Conservation (phyloP, 2,797 vertebrate genomes). For the Typhlichthys eigenmanni region DNA sequence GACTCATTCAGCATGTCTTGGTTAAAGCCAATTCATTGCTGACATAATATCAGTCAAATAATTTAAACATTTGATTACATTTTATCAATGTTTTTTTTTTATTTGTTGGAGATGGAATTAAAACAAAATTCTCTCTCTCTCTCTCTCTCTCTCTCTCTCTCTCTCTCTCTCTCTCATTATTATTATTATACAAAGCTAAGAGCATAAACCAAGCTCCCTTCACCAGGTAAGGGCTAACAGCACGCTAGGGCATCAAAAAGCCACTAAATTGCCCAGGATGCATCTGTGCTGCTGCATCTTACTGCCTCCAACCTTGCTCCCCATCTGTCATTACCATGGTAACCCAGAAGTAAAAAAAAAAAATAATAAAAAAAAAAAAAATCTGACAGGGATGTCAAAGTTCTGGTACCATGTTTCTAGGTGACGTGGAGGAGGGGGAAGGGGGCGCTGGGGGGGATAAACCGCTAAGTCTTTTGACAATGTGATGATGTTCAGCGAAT, state of each 20-base stretch:
- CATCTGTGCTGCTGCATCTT: constrained; percentile 44
- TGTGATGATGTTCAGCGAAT: constrained; percentile 34
- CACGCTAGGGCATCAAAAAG: constrained; percentile 61
- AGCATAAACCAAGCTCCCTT: constrained; percentile 47
- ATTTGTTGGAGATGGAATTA: not conserved
- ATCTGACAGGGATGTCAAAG: constrained; percentile 51
- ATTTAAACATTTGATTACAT: not conserved
- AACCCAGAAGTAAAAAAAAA: constrained; percentile 50
- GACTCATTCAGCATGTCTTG: no score
- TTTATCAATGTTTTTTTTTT: not conserved
- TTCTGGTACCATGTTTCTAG: constrained; percentile 36
- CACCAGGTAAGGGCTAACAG: constrained; percentile 62
- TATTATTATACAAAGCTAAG: constrained; percentile 28
- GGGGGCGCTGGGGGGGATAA: not conserved
- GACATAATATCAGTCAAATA: no score
- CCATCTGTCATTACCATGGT: constrained; percentile 66
- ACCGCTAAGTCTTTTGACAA: constrained; percentile 21
- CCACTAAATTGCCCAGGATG: constrained; percentile 67
- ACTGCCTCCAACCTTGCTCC: constrained; percentile 31
- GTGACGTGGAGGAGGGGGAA: constrained; percentile 16
- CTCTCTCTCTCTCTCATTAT: constrained; percentile 9
- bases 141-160: constrained; percentile 1
- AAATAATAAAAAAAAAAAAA: constrained; percentile 11
- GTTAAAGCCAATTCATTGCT: no score
- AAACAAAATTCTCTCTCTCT: constrained; percentile 17